These are phyloP conservation scores for Catharus ustulatus DNA, from an alignment of 2,797 vertebrate species.

Conservation along the genomic window DNA sequence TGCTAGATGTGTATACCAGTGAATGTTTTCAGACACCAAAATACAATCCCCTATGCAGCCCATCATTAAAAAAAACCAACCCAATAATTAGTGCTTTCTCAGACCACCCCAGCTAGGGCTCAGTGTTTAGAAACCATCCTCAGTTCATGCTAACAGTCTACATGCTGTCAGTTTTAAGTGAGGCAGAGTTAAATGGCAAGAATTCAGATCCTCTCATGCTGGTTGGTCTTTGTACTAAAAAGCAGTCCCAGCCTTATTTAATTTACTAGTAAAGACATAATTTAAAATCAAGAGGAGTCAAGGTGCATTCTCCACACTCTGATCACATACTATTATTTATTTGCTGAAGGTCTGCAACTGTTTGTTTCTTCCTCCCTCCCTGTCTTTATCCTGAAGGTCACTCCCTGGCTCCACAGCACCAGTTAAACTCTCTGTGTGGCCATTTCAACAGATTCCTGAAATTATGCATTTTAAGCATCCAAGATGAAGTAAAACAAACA, in stretches of 20 bases:
- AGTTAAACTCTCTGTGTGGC: not conserved
- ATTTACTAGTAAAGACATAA: not conserved
- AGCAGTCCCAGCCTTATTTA: not conserved
- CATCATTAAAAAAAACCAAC: not conserved
- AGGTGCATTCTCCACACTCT: not conserved
- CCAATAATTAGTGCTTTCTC: not conserved
- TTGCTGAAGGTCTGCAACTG: slow-evolving; percentile 20
- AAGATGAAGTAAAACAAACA: not conserved
- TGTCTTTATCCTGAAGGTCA: not conserved
- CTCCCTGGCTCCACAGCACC: not conserved
- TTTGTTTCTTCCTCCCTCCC: not conserved
- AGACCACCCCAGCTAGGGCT: not conserved
- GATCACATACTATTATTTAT: not conserved
- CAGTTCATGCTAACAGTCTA: not conserved
- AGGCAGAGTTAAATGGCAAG: not conserved
- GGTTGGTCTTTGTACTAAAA: not conserved
- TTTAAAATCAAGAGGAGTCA: not conserved
- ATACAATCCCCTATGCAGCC: not conserved
- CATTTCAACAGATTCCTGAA: not conserved
- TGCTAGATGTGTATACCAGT: not conserved
- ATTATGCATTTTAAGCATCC: not conserved
- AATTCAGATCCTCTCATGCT: not conserved
- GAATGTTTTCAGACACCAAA: not conserved
- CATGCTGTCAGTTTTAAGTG: not conserved
- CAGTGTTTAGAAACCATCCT: not conserved